These are phyloP conservation scores for Tribolium madens DNA, from an alignment of 1,140 invertebrate genomes.

Conservation along the genomic window DNA sequence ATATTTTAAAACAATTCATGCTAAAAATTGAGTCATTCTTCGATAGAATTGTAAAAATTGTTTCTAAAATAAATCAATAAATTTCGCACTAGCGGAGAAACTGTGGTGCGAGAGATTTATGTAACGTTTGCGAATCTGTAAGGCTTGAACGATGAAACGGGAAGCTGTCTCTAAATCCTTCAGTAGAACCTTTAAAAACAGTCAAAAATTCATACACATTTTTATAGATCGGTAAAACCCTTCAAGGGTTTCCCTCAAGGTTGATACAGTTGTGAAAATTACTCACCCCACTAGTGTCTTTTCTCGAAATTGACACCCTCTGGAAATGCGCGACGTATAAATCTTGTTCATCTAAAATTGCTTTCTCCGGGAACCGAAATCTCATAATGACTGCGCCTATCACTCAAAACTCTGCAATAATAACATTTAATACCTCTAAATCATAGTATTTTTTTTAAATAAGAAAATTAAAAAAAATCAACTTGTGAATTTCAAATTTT, in stretches of 20 bases:
- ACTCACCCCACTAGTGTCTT: conserved; percentile 89
- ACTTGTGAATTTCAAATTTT: too few relatives aligned
- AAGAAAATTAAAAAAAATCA: too few relatives aligned
- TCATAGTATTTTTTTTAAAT: too few relatives aligned
- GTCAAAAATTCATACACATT: neutral
- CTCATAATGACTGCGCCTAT: conserved; percentile 73
- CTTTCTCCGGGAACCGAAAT: conserved; percentile 69
- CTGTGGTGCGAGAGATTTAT: conserved; percentile 90
- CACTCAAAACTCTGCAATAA: conserved; percentile 65
- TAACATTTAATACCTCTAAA: neutral
- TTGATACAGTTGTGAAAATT: neutral
- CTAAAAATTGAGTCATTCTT: too few relatives aligned
- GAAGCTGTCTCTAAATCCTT: conserved; percentile 93
- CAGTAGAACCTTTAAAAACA: conserved; percentile 79
- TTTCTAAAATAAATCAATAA: too few relatives aligned
- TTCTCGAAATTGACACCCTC: conserved; percentile 88
- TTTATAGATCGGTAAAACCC: neutral
- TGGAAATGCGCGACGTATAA: conserved; percentile 86
- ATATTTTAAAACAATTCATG: too few relatives aligned
- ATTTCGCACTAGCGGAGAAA: conserved; percentile 88
- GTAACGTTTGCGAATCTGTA: conserved; percentile 89
- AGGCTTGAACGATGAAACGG: conserved; percentile 85
- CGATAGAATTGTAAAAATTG: too few relatives aligned
- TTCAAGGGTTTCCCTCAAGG: neutral
- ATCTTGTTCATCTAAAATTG: conserved; percentile 75